A percentile compares a stretch with the other conserved stretches of the same genome.
Conservation (phyloP, 2,888 invertebrate species). For the Candidula unifasciata region DNA sequence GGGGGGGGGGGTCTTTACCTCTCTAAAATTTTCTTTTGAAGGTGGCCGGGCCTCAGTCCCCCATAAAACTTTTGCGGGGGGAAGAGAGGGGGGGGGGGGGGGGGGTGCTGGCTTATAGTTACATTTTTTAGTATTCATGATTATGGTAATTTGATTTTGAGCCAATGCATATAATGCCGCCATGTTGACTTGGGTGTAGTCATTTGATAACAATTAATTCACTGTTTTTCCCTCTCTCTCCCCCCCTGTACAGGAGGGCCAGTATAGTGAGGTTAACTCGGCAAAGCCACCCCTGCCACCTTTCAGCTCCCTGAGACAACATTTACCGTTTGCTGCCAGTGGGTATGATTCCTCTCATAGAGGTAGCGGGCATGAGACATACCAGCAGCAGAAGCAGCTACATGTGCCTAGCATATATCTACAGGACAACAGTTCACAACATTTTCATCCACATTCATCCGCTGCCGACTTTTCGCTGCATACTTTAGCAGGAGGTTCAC, state of each 20-base stretch:
- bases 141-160: no score
- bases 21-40: no score
- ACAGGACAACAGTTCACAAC: not conserved
- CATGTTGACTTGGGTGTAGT: no score
- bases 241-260: constrained; percentile 43
- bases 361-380: constrained; percentile 1
- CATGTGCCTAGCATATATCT: not conserved
- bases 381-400: constrained; percentile 24
- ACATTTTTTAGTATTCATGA: no score
- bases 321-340: not conserved
- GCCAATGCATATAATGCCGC: no score
- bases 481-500: not conserved
- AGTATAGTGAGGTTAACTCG: constrained; percentile 10
- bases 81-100: no score
- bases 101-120: no score
- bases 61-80: no score
- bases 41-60: no score
- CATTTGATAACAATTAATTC: not conserved
- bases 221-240: not conserved
- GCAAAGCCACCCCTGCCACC: constrained; percentile 36
- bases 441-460: constrained; percentile 11
- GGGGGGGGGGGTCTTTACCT: no score
- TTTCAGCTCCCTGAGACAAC: constrained; percentile 41
- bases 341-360: not conserved
- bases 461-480: not conserved